These are phyloP conservation scores for Platerodrilus igneus DNA, from an alignment of 2,888 invertebrate genomes.

Conservation along the genomic window DNA sequence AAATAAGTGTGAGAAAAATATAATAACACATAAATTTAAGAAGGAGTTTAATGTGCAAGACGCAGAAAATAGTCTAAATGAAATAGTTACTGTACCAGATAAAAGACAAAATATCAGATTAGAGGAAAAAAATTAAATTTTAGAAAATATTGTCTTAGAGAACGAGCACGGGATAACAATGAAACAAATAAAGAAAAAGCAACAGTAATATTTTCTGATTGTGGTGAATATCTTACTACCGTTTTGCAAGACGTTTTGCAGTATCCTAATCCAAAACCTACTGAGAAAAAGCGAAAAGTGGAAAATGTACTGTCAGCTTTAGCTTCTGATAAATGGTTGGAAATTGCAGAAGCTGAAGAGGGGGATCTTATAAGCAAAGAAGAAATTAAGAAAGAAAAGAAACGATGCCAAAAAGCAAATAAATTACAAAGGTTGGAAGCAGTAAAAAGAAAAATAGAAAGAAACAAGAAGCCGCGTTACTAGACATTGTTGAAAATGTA, in stretches of 20 bases:
- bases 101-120: neutral
- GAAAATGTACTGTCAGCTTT: conserved; percentile 1
- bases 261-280: conserved; percentile 1
- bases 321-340: conserved; percentile 3
- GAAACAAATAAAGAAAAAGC: neutral
- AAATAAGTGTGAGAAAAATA: neutral
- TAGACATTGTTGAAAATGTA: neutral
- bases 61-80: neutral
- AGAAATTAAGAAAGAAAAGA: conserved; percentile 1
- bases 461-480: neutral
- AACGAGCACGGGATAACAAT: neutral
- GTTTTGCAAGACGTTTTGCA: conserved; percentile 4
- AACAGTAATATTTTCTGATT: too few species aligned
- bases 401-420: too few species aligned
- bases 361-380: conserved; percentile 2
- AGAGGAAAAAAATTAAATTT: neutral
- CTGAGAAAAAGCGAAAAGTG: neutral
- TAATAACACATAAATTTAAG: neutral
- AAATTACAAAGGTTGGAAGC: neutral
- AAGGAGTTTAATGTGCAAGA: neutral
- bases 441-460: neutral
- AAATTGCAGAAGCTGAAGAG: neutral
- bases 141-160: neutral
- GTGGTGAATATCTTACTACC: conserved; percentile 1
- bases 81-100: conserved; percentile 1